Percentiles rank a stretch among this genome's conserved stretches.
Conservation (phyloP, 2,797 vertebrate species). For the Erithacus rubecula region DNA sequence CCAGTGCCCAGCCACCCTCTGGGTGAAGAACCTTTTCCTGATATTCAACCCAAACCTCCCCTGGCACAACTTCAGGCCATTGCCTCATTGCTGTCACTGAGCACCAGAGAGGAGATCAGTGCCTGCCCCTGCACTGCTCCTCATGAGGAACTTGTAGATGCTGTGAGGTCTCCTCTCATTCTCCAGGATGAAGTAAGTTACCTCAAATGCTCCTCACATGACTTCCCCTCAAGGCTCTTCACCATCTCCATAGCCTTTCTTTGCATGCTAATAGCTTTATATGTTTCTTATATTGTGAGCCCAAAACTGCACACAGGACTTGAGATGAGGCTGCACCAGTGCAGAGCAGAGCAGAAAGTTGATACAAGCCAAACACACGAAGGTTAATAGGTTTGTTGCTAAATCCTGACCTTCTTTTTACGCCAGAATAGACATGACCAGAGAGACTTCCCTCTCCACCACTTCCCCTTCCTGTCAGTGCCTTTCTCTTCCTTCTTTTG, state of each 20-base stretch:
- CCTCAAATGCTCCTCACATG: not conserved
- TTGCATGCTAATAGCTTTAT: not conserved
- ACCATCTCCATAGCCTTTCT: not conserved
- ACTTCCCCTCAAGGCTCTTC: not conserved
- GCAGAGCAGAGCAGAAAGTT: not conserved
- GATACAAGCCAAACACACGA: not conserved
- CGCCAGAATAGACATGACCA: not conserved
- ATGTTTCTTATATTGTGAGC: not conserved
- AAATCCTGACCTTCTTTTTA: not conserved
- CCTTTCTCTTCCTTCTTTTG: not conserved
- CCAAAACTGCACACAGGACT: not conserved
- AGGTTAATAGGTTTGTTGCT: not conserved
- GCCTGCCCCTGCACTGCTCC: not conserved
- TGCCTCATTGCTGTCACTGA: not conserved
- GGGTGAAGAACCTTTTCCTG: not conserved
- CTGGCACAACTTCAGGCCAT: not conserved
- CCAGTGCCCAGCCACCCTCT: not conserved
- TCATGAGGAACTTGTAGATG: not conserved
- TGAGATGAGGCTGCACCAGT: not conserved
- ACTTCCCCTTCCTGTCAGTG: not conserved
- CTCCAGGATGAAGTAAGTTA: not conserved
- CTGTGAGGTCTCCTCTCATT: not conserved
- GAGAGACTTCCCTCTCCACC: not conserved
- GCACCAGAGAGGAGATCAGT: not conserved
- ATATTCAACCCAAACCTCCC: not conserved